These are phyloP conservation scores for Eupeodes latifasciatus DNA, from an alignment of 2,888 invertebrate species.

Conservation along the genomic window DNA sequence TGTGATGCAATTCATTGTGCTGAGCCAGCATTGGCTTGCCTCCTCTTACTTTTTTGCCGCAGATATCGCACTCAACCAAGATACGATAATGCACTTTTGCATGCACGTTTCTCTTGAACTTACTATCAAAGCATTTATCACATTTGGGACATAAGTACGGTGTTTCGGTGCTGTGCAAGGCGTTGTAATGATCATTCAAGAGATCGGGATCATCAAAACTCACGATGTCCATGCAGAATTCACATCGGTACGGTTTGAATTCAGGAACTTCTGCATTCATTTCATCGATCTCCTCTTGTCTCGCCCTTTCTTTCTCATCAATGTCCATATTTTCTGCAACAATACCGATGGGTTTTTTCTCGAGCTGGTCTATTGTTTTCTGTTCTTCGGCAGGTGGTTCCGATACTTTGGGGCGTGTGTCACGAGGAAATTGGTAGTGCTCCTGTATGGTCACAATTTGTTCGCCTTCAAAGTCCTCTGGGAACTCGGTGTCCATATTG, in stretches of 20 bases:
- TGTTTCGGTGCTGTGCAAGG: slow-evolving; percentile 47
- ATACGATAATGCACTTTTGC: slow-evolving; percentile 50
- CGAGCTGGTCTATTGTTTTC: neutral
- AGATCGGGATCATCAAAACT: slow-evolving; percentile 61
- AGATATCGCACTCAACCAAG: slow-evolving; percentile 49
- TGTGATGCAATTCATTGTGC: slow-evolving; percentile 63
- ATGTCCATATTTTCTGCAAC: neutral
- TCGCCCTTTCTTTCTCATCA: neutral
- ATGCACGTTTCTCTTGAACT: slow-evolving; percentile 55
- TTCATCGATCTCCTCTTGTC: slow-evolving; percentile 37
- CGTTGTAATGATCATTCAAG: slow-evolving; percentile 60
- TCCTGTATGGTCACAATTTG: slow-evolving; percentile 65
- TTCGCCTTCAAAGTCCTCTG: slow-evolving; percentile 59
- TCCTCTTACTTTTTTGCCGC: slow-evolving; percentile 58
- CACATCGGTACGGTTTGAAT: slow-evolving; percentile 57
- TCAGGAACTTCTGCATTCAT: slow-evolving; percentile 33
- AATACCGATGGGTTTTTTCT: neutral
- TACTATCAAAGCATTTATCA: slow-evolving; percentile 46
- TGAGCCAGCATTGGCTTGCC: slow-evolving; percentile 65
- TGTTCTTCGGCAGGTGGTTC: neutral
- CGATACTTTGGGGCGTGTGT: slow-evolving; percentile 9
- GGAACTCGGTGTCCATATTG: slow-evolving; percentile 34
- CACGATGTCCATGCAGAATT: slow-evolving; percentile 60
- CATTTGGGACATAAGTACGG: slow-evolving; percentile 60
- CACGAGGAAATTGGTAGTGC: slow-evolving; percentile 59